Base-by-base conservation (phyloP, 2,888 invertebrate species). In the Nomada goodeniana region DNA sequence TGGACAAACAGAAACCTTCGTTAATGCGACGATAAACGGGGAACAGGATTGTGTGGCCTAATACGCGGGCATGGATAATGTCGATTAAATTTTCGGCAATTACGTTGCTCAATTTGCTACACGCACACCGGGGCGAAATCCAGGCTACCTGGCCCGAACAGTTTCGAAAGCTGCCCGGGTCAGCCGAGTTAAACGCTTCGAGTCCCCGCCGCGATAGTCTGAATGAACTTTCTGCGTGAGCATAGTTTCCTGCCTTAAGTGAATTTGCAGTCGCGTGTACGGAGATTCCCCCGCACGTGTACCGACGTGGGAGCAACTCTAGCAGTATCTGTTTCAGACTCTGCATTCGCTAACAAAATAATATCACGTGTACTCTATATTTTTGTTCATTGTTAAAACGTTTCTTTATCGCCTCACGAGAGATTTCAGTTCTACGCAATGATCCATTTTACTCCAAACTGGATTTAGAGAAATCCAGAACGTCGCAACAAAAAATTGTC, bases 231-330 rank as follows among this genome's bases (percentile, higher is more conserved):
- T 79, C 76, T 20, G 55, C 73, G 76, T 55, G 36, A 63, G 64
- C 70, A 83, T 75, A 79, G 84, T 84, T 84, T 77, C 80, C 61
- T 69, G 72, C 79, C 85, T 84, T 86, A 84, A 84, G 75, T 78
- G 77, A 86, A 84, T 86, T 84, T 78, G 55, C 76, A 59, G 76
- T 68, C 50, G 71, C 44, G 67, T 74, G 72, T 59, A 61, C 23
- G 1, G 29, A 68, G 68, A 82, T 81, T 84, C 68, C 69, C 18
- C 55, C 47, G 52, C 63, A 47, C 65, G 44, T 76, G 52, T 64
- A 47, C 55, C 52, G 44, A 67, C 69, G 50, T 36, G 50, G 60
- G 70, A 72, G 63, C 69, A 69, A 76, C 70, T 77, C 68, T 67
- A 50, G 63, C 64, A 71, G 77, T 81, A 77, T 71, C 73, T 53